Evolutionary conservation across 2,888 invertebrate species (phyloP).

Genomic region (Entomobrya proxima): DNA sequence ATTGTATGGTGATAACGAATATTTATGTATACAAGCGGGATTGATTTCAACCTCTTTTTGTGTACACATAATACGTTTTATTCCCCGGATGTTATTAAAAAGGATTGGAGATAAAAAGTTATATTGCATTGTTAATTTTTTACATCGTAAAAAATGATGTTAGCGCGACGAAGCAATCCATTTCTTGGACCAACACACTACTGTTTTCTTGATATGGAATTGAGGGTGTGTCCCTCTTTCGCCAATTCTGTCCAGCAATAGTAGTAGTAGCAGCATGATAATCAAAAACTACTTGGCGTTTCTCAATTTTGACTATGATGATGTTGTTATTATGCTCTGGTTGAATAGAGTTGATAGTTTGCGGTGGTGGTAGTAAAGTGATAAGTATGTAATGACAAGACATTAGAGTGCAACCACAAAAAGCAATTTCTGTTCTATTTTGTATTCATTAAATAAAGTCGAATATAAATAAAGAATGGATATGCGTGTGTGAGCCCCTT

Average conservation of each 20-base stretch:
- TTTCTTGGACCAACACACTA: not conserved
- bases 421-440: not conserved
- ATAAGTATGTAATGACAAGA: slow-evolving; percentile 45
- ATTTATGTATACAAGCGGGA: no score
- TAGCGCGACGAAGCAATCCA: no score
- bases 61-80: no score
- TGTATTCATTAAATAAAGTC: no score
- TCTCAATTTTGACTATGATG: not conserved
- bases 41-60: no score
- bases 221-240: slow-evolving; percentile 55
- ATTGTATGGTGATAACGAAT: no score
- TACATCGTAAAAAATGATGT: no score
- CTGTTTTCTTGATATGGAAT: slow-evolving; percentile 40
- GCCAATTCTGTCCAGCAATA: slow-evolving; percentile 61
- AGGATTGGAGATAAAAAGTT: no score
- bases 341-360: not conserved
- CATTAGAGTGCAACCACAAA: slow-evolving; percentile 29
- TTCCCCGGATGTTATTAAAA: no score
- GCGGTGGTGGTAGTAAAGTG: not conserved
- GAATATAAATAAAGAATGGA: no score
- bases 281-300: slow-evolving; percentile 35
- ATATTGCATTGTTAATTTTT: no score
- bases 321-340: not conserved
- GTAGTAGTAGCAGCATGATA: no score
- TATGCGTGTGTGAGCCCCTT: not conserved